Base-by-base conservation (phyloP, 2,888 invertebrate species). In the Apoda limacodes region DNA sequence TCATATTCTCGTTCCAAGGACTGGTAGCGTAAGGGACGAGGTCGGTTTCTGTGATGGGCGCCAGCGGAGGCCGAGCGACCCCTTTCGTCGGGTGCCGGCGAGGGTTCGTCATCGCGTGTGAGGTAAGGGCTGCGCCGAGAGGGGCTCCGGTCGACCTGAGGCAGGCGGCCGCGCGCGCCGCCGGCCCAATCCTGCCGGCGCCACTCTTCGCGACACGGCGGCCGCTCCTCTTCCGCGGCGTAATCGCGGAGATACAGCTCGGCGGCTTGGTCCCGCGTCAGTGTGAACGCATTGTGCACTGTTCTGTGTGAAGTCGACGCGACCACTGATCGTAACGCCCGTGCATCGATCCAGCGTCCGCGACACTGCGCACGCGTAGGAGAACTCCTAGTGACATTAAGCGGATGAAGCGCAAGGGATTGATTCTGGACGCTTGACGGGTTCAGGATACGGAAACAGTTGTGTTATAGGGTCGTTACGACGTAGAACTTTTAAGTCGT, bases 101-200 rank as follows among this genome's bases (percentile, higher is more conserved):
- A 75, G 55, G 91, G 87, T 74, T 92, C 91, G 75, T 93, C 92
- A 80, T 88, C 86, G 69, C 87, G 83, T 65, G 87, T 84, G 68
- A 88, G 88, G 82, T 88, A 87, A 62, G 87, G 87, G 70, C 88
- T 87, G 82, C 92, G 91, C 66, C 92, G 85, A 60, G 92, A 90
- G 69, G 93, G 93, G 74, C 92, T 91, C 69, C 92, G 88, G 86
- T 93, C 93, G 72, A 92, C 92, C 69, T 92, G 92, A 66, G 93
- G 92, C 82, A 93, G 60, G 84, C 76, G 70, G 46, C 83, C 71
- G 88, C 89, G 82, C 86, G 69, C 35, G 45, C 36, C 45, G 17
- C 50, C 48, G 52, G 65, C 45, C 69, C 81, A 78, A 43, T 81
- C 75, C 55, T 72, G 69, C 54, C 80, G 81, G 45, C 84, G 80